A percentile compares a stretch with the other conserved stretches of the same genome.
Evolutionary conservation across 2,888 invertebrate genomes (phyloP).

Genomic region (Pammene aurita): DNA sequence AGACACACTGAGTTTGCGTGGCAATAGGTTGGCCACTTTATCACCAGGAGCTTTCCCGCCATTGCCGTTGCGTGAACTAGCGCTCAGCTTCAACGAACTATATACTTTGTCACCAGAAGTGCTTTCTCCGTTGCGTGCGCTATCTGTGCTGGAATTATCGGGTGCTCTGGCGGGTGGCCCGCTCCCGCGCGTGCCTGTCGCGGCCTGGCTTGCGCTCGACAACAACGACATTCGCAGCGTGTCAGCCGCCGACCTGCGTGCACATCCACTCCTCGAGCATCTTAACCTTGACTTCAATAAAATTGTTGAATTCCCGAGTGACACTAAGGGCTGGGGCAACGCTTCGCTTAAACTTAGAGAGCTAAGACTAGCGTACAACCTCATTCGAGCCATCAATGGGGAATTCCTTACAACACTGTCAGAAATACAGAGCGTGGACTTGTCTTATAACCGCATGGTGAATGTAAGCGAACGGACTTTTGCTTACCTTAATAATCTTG

Average conservation of each 20-base stretch:
- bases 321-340: conserved; percentile 53
- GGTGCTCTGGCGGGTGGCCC: conserved; percentile 89
- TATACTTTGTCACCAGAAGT: conserved; percentile 87
- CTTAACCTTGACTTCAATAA: conserved; percentile 93
- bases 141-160: conserved; percentile 91
- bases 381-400: conserved; percentile 85
- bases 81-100: conserved; percentile 93
- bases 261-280: conserved; percentile 87
- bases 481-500: conserved; percentile 86
- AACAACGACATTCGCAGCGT: conserved; percentile 88
- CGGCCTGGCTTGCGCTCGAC: conserved; percentile 91
- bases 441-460: conserved; percentile 88
- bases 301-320: conserved; percentile 86
- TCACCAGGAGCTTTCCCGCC: conserved; percentile 86
- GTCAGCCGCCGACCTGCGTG: conserved; percentile 86
- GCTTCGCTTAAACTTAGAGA: conserved; percentile 87
- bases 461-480: conserved; percentile 86
- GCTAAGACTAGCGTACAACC: conserved; percentile 91
- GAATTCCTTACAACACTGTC: conserved; percentile 86
- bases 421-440: conserved; percentile 87
- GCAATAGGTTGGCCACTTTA: conserved; percentile 88
- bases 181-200: conserved; percentile 86
- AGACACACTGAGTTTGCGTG: conserved; percentile 88
- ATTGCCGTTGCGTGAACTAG: conserved; percentile 90
- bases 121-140: conserved; percentile 86